These are phyloP conservation scores for Sabatieria punctata DNA, from an alignment of 2,888 invertebrate genomes.

Conservation along the genomic window DNA sequence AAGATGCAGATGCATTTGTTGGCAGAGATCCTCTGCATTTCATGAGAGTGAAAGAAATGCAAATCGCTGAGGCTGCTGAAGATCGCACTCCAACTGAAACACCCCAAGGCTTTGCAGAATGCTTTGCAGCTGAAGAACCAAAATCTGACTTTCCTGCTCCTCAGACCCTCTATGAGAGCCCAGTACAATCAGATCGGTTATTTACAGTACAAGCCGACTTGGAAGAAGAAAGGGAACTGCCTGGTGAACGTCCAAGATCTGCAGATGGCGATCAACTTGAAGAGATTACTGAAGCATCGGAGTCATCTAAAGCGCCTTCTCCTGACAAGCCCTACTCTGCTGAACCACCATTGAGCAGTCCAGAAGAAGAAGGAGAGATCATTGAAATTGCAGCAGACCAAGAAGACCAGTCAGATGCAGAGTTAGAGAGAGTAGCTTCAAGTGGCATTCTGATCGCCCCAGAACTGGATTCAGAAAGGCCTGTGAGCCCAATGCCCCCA, in stretches of 20 bases:
- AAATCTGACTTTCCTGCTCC: neutral
- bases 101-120: conserved; percentile 13
- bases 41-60: neutral
- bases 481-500: conserved; percentile 19
- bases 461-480: conserved; percentile 16
- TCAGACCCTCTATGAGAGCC: conserved; percentile 7
- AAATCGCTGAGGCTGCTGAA: conserved; percentile 8
- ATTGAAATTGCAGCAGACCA: neutral
- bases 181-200: conserved; percentile 20
- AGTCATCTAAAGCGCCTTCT: conserved; percentile 1
- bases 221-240: conserved; percentile 10
- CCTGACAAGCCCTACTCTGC: no score
- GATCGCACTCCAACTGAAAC: conserved; percentile 10
- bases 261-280: conserved; percentile 8
- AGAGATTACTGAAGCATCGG: conserved; percentile 8
- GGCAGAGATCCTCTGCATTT: neutral
- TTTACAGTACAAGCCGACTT: conserved; percentile 15
- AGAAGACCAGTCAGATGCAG: neutral
- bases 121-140: neutral
- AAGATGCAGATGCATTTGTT: neutral
- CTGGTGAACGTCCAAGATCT: conserved; percentile 8
- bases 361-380: neutral
- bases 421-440: neutral
- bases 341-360: neutral
- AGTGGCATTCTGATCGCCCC: conserved; percentile 16